Base-by-base conservation (phyloP, 2,888 invertebrate species). In the Gonocerus acuteangulatus region DNA sequence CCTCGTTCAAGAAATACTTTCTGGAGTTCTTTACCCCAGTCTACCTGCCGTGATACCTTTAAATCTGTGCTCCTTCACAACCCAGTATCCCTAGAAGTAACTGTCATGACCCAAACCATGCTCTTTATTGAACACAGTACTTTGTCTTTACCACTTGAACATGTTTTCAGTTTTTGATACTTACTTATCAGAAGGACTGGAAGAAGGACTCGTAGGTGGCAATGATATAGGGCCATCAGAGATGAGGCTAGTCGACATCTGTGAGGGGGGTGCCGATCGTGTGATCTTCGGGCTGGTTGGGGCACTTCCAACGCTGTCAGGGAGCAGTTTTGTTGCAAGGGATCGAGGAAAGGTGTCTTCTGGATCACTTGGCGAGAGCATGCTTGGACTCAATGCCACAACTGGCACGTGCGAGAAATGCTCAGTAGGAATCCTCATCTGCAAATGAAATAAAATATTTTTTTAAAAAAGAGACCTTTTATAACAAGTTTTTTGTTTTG, bases 341-440 rank as follows among this genome's bases (percentile, higher is more conserved):
- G 83, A 81, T 70, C 83, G 78, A 27, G 86, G 83, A 71, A 85
- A 83, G 64, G 83, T 79, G 70, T 81, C 81, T 68, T 77, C 78
- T 11, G 72, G 71, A 66, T 86, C 86, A 69, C 86, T 86, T 2
- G 89, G 89, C 52, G 88, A 87, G 73, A 89, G 79, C 72, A 89
- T 79, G 69, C 88, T 88, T 16, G 89, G 89, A 69, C 92, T 92
- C 64, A 95, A 79, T 71, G 93, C 80, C 69, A 92, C 93, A 66
- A 95, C 93, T 2, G 95, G 95, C 68, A 95, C 91, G 74, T 91
- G 90, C 23, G 92, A 87, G 76, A 95, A 95, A 74, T 95, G 93
- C 74, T 95, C 94, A 70, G 92, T 91, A 21, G 95, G 95, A 72
- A 95, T 92, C 69, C 91, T 84, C 94, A 95, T 94, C 87, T 92